These are phyloP conservation scores for Galleria mellonella DNA, from an alignment of 1,140 invertebrate genomes.

Conservation along the genomic window DNA sequence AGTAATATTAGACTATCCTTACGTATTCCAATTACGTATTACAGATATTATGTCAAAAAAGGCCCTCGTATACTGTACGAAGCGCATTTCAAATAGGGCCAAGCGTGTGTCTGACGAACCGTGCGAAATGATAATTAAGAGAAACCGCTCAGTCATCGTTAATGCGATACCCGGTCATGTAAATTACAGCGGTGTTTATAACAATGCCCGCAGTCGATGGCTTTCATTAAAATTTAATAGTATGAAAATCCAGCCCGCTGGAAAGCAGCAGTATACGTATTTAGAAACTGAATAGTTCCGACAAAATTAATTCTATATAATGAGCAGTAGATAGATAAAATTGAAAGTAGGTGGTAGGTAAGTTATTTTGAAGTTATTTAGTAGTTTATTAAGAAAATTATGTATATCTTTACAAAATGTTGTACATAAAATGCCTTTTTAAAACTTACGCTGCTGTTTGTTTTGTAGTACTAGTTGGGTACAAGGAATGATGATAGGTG, in stretches of 20 bases:
- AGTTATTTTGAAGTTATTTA: too few relatives aligned
- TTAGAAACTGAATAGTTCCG: neutral
- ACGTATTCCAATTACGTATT: conserved; percentile 3
- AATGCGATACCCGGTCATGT: conserved; percentile 62
- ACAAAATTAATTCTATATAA: too few relatives aligned
- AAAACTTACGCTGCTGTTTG: too few relatives aligned
- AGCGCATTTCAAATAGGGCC: conserved; percentile 18
- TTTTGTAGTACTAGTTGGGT: too few relatives aligned
- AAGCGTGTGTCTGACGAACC: conserved; percentile 59
- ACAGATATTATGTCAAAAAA: conserved; percentile 8
- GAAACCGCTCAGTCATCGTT: conserved; percentile 69
- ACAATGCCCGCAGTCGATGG: conserved; percentile 48
- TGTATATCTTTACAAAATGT: too few relatives aligned
- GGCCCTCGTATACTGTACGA: conserved; percentile 7
- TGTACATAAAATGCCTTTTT: too few relatives aligned
- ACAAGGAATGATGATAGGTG: too few relatives aligned
- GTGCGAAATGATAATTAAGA: conserved; percentile 72
- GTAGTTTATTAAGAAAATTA: too few relatives aligned
- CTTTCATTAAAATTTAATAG: conserved; percentile 56
- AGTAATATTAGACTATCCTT: too few relatives aligned
- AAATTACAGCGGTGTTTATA: conserved; percentile 61
- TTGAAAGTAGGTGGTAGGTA: too few relatives aligned
- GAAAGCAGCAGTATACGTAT: conserved; percentile 7
- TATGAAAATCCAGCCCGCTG: conserved; percentile 29
- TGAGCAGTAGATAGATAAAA: too few relatives aligned